A percentile compares a stretch with the other conserved stretches of the same genome.
Evolutionary conservation across 2,113 vertebrate species (phyloP).

Genomic region (Ammospiza caudacuta): DNA sequence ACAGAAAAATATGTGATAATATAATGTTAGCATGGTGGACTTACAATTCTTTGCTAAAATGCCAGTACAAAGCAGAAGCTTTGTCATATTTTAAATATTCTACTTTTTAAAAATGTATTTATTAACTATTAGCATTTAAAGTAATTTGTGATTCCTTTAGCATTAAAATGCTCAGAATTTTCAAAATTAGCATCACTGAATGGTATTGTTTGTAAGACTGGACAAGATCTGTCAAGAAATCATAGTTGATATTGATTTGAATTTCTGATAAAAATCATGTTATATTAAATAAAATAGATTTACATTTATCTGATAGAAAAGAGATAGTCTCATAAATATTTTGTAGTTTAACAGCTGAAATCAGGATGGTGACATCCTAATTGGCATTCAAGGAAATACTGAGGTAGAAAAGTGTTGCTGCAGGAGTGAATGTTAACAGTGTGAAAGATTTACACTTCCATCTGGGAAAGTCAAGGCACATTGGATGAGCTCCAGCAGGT

Average conservation of each 20-base stretch:
- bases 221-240: not conserved
- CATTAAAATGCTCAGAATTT: not conserved
- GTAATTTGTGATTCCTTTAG: not conserved
- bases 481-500: constrained; percentile 42
- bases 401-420: not conserved
- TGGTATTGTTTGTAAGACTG: not conserved
- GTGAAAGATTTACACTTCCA: constrained; percentile 41
- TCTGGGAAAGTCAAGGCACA: not conserved
- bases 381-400: constrained; percentile 5
- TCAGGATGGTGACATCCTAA: not conserved
- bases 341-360: not conserved
- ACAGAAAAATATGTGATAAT: not conserved
- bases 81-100: not conserved
- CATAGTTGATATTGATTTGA: not conserved
- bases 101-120: not conserved
- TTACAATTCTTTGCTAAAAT: not conserved
- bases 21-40: not conserved
- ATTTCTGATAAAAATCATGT: not conserved
- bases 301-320: not conserved
- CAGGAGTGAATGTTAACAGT: constrained; percentile 10
- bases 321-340: not conserved
- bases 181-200: not conserved
- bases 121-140: not conserved
- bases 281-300: not conserved
- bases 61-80: not conserved